Evolutionary conservation across 2,797 vertebrate species (phyloP), one percentile per base, ranked within the genome.

Genomic region (Austrolebias charrua): DNA sequence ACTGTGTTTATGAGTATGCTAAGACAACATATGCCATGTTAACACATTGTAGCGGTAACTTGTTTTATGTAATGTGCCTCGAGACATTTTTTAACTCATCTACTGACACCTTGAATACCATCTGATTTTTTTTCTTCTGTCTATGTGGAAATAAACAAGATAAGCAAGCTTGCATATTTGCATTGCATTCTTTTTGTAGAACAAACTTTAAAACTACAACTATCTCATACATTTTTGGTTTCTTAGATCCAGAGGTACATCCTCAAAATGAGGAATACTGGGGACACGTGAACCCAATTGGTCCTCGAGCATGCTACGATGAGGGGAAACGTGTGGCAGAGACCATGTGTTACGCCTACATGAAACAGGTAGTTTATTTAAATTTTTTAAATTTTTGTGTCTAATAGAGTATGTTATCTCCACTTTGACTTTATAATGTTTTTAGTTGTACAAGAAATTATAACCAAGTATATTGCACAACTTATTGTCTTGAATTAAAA

Each of bases 341-440:
- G 90, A 99, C 98, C 1, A 99, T 99, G 98, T 99, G 98, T 80
- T 99, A 99, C 6, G 96, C 97, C 62, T 99, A 99, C 86, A 98
- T 98, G 97, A 99, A 99, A 66, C 98, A 99, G 97, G 97, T 99
- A 92, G 4, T 15, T 31, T 10, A 16, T 18, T 16, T 38, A 11
- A 12, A 13, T 44, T 28, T 42, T 12, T 5, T 16, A 2, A 3
- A 15, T n/a, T 4, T 18, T 24, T 35, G 46, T 40, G 31, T 40
- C 18, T 49, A 40, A 38, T 60, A 40, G 40, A 49, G n/a, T 11
- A 40, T 13, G 38, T 40, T 40, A 13, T 40, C 10, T 40, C 38
- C 38, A 40, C 38, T 40, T 40, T 40, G 0, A 12, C 38, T 40
- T 38, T 38, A 38, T 11, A 11, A 9, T 10, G 10, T 10, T 38